These are phyloP conservation scores for Listronotus oregonensis DNA, from an alignment of 1,140 invertebrate genomes.

Conservation along the genomic window DNA sequence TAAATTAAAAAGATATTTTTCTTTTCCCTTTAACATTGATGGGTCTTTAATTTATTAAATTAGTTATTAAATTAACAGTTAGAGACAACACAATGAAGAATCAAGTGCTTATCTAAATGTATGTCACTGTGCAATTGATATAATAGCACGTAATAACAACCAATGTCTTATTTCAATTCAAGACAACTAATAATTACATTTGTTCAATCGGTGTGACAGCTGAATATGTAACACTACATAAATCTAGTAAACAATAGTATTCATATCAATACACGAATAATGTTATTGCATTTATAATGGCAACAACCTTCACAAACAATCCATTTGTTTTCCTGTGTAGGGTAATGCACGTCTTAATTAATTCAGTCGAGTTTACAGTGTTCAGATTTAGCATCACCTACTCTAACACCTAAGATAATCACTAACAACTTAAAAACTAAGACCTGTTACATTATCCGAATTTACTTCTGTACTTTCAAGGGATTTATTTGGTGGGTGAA, in stretches of 20 bases:
- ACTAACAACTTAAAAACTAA: too few species aligned
- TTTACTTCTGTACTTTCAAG: too few species aligned
- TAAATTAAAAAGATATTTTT: constrained; percentile 19
- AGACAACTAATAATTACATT: not conserved
- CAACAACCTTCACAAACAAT: constrained; percentile 7
- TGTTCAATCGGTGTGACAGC: constrained; percentile 2
- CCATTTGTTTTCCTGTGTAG: not conserved
- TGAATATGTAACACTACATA: constrained; percentile 2
- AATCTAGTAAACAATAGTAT: constrained; percentile 15
- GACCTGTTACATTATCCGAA: too few species aligned
- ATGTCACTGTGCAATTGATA: too few species aligned
- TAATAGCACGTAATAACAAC: too few species aligned
- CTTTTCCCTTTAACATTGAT: too few species aligned
- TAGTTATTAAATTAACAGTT: too few species aligned
- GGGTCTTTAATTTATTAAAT: too few species aligned
- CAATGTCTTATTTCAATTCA: constrained; percentile 2
- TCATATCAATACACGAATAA: not conserved
- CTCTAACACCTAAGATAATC: too few species aligned
- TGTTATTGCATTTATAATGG: constrained; percentile 8
- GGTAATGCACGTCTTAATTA: not conserved
- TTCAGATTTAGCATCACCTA: too few species aligned
- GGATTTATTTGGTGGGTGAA: too few species aligned
- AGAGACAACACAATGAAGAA: not conserved
- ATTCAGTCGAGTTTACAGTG: too few species aligned
- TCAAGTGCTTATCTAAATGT: not conserved